Conservation (phyloP, 2,113 vertebrate genomes). For the Pseudopipra pipra region DNA sequence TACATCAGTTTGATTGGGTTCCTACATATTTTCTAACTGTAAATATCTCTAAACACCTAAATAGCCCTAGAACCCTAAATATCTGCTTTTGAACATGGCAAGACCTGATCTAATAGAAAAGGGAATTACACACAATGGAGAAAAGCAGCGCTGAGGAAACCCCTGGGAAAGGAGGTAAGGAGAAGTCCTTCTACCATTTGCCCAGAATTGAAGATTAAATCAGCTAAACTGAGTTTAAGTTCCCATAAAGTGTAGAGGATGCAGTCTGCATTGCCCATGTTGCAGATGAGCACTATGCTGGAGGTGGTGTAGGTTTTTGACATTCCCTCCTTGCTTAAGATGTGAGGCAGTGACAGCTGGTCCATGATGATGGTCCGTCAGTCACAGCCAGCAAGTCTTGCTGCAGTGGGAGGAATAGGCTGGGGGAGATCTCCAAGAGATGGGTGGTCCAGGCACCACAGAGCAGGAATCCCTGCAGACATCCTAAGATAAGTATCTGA, state of each 20-base stretch:
- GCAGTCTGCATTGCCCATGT: neutral
- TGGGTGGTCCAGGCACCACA: constrained; percentile 31
- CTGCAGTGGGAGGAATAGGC: neutral
- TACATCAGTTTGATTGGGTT: neutral
- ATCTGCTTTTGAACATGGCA: neutral
- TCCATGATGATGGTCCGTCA: neutral
- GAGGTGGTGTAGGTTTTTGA: neutral
- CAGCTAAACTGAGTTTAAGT: neutral
- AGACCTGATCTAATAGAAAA: neutral
- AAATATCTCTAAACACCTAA: neutral
- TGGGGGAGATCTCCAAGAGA: neutral
- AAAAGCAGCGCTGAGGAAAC: neutral
- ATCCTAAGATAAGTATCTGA: constrained; percentile 51
- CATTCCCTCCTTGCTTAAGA: neutral
- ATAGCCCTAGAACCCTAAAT: neutral
- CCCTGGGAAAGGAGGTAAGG: neutral
- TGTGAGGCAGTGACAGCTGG: neutral
- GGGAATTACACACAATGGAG: accelerated
- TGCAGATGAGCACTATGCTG: neutral
- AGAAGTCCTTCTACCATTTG: neutral
- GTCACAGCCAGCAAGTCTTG: accelerated
- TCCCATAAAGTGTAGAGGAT: neutral
- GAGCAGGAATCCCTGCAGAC: constrained; percentile 23
- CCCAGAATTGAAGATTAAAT: neutral
- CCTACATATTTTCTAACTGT: neutral